Percentiles rank a stretch among this genome's conserved stretches.
phyloP scores from a whole-genome alignment of 2,113 vertebrate genomes.

The Colius striatus region DNA sequence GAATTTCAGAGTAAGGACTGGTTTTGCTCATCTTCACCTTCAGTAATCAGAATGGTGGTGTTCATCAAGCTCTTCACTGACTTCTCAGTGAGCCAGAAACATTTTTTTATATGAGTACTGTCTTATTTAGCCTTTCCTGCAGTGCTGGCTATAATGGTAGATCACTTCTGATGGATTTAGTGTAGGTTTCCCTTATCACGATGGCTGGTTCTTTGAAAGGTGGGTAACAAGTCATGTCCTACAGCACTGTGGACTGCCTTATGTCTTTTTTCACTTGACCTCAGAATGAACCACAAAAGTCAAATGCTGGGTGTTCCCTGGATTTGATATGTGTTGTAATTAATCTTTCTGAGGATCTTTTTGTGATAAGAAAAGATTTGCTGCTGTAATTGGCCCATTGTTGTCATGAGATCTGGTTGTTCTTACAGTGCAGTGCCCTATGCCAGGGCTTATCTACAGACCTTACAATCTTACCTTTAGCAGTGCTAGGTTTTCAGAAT shows the following conservation, averaged over 20 bases:
- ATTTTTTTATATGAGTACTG: background rate
- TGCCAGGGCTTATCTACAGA: background rate
- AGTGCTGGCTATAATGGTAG: background rate
- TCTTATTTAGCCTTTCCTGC: background rate
- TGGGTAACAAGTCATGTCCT: background rate
- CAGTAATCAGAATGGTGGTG: background rate
- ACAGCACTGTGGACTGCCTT: background rate
- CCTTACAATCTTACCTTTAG: background rate
- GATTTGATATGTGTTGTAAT: background rate
- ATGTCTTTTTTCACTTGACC: background rate
- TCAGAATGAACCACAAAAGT: background rate
- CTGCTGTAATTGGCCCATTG: background rate
- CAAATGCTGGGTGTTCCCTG: background rate
- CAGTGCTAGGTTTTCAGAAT: background rate
- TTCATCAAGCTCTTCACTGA: background rate
- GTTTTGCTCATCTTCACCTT: background rate
- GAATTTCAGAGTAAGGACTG: background rate
- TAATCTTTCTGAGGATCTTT: conserved; percentile 13
- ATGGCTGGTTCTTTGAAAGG: background rate
- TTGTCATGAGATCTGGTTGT: conserved; percentile 6
- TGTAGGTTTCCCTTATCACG: background rate
- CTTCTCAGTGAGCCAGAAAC: background rate
- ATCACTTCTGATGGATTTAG: background rate
- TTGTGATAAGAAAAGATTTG: conserved; percentile 27
- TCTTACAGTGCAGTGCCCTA: background rate